Conservation (phyloP, 2,797 vertebrate species). For the Sebastes nivosus region DNA sequence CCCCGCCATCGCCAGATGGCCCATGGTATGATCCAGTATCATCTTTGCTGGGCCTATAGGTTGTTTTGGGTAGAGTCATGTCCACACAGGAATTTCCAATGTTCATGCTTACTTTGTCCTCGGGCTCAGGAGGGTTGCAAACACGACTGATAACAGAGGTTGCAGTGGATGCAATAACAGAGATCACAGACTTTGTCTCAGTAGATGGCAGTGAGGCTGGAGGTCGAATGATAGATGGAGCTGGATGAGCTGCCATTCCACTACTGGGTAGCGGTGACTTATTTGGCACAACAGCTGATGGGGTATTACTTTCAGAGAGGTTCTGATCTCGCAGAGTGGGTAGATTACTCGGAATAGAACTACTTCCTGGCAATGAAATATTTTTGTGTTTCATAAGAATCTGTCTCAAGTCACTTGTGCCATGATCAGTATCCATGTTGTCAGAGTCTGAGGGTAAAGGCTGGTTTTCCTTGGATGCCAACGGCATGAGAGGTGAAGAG, state of each 20-base stretch:
- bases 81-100: slow-evolving; percentile 84
- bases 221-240: slow-evolving; percentile 73
- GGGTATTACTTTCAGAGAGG: slow-evolving; percentile 69
- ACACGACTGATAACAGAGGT: slow-evolving; percentile 97
- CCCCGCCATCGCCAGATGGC: slow-evolving; percentile 84
- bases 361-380: slow-evolving; percentile 74
- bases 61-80: slow-evolving; percentile 84
- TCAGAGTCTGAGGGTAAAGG: slow-evolving; percentile 86
- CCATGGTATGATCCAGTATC: slow-evolving; percentile 90
- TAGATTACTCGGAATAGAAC: slow-evolving; percentile 76
- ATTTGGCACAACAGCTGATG: slow-evolving; percentile 62
- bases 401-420: slow-evolving; percentile 92
- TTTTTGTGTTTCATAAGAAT: slow-evolving; percentile 96
- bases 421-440: slow-evolving; percentile 85
- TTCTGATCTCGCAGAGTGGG: slow-evolving; percentile 85
- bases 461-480: slow-evolving; percentile 74
- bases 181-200: slow-evolving; percentile 88
- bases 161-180: slow-evolving; percentile 93
- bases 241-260: slow-evolving; percentile 76
- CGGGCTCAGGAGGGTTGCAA: slow-evolving; percentile 89
- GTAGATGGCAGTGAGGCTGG: slow-evolving; percentile 76
- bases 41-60: slow-evolving; percentile 85
- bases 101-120: slow-evolving; percentile 88
- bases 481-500: slow-evolving; percentile 79
- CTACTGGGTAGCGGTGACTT: slow-evolving; percentile 83